Base-by-base conservation (phyloP, 2,797 vertebrate species). In the Falco naumanni region DNA sequence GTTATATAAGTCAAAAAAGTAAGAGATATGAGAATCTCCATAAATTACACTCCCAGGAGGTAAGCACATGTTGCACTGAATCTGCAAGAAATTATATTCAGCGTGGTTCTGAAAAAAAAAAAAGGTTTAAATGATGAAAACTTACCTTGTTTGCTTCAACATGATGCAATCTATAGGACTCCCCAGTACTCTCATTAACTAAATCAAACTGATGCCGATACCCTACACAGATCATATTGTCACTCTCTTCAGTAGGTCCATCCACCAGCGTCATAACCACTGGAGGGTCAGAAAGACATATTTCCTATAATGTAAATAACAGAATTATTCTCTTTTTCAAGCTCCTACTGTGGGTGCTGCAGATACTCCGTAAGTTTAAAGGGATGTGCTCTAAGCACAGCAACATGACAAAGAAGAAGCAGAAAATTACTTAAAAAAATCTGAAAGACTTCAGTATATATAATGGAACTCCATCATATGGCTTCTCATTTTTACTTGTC, bases 221-320 rank as follows among this genome's bases (percentile, higher is more conserved):
- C 0, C 99, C 99, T 94, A 99, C 99, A 26, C 99, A 99, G 97
- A 99, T 99, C 98, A 99, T 99, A 91, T 99, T 99, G 98, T 99
- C 99, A 16, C 99, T 99, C 84, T 99, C 99, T 47, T 98, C 99
- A 0, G 99, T 98, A 6, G 99, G 99, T 16, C 99, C 99, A 13
- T 99, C 99, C 79, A 99, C 99, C 85, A 99, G 97, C 0, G 99
- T 98, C 99, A 99, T 99, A 97, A 99, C 98, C 70, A 98, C 96
- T 1, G 99, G 99, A 10, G 99, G 97, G 97, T 99, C 99, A 13
- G 99, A 99, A 96, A 99, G 98, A 92, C 99, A 99, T 98, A 99
- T 99, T 97, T 99, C 99, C 99, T 99, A 90, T 15, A 89, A 60
- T 0, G 10, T 28, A 50, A 91, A 79, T 10, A 81, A 92, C 0